Conservation (phyloP, 2,113 vertebrate species). For the Excalfactoria chinensis region DNA sequence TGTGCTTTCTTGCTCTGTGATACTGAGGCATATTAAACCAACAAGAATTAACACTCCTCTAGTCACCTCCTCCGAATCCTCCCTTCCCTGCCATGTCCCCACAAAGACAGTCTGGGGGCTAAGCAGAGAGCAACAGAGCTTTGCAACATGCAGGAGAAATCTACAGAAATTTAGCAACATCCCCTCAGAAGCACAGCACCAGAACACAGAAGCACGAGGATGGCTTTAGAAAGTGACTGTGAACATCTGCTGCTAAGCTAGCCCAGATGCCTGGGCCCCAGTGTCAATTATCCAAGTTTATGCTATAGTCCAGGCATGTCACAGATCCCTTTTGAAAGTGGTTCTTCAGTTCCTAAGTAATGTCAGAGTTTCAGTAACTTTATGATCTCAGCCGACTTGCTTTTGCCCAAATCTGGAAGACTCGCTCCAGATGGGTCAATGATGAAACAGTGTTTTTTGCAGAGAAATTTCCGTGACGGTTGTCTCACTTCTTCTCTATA, state of each 20-base stretch:
- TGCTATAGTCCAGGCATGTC: constrained; percentile 1
- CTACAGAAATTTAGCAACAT: constrained; percentile 4
- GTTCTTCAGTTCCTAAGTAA: background rate
- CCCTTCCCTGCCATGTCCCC: fast-evolving
- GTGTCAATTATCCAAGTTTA: constrained; percentile 26
- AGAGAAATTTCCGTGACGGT: fast-evolving
- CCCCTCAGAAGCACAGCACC: background rate
- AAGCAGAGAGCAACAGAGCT: constrained; percentile 16
- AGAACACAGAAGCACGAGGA: background rate
- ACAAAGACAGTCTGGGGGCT: background rate
- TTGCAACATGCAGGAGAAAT: background rate
- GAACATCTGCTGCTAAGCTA: constrained; percentile 50
- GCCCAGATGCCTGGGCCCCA: constrained; percentile 46
- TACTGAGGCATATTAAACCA: background rate
- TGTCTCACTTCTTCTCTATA: background rate
- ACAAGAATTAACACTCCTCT: background rate
- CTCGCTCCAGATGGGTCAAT: fast-evolving
- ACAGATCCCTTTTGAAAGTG: constrained; percentile 1
- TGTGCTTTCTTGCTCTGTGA: background rate
- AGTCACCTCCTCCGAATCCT: background rate
- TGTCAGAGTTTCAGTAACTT: constrained; percentile 4
- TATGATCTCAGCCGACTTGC: constrained; percentile 16
- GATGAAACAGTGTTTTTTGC: background rate
- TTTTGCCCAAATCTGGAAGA: constrained; percentile 45
- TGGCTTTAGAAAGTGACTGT: constrained; percentile 14